Evolutionary conservation across 92 coral and sea anemone genomes (phyloP).

Genomic region (Epizoanthus scotinus): DNA sequence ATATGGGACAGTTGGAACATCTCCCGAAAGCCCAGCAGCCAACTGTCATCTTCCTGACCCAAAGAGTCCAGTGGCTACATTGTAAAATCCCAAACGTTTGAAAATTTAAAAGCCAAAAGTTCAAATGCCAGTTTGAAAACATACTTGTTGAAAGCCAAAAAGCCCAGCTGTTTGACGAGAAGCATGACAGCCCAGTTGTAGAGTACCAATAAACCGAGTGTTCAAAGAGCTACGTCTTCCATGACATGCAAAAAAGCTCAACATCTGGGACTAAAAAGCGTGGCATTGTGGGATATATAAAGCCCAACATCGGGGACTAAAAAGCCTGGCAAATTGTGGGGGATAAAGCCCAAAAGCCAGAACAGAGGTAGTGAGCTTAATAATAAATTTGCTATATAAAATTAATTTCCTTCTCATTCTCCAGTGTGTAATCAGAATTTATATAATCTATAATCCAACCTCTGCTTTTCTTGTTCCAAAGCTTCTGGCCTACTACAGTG

Average conservation of each 20-base stretch:
- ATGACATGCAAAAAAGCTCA: too few species aligned
- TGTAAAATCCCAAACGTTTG: not conserved
- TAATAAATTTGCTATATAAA: too few species aligned
- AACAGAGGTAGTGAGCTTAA: slow-evolving; percentile 10
- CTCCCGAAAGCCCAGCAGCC: too few species aligned
- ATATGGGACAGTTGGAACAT: too few species aligned
- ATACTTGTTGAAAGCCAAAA: not conserved
- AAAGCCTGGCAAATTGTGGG: not conserved
- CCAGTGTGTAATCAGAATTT: too few species aligned
- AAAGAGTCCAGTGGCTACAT: too few species aligned
- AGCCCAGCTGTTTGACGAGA: not conserved
- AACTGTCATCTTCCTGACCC: too few species aligned
- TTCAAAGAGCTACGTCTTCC: slow-evolving; percentile 12
- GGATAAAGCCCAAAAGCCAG: slow-evolving; percentile 11
- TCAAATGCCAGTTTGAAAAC: too few species aligned
- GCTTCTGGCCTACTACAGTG: too few species aligned
- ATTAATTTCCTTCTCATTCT: too few species aligned
- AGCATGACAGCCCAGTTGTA: not conserved
- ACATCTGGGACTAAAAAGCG: not conserved
- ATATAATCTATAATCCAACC: too few species aligned
- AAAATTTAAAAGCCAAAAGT: not conserved
- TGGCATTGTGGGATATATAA: not conserved
- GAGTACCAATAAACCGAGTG: not conserved
- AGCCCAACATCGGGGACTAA: not conserved
- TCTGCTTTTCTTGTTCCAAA: too few species aligned